Conservation (phyloP, 2,888 invertebrate genomes). For the Anoncus sp. region DNA sequence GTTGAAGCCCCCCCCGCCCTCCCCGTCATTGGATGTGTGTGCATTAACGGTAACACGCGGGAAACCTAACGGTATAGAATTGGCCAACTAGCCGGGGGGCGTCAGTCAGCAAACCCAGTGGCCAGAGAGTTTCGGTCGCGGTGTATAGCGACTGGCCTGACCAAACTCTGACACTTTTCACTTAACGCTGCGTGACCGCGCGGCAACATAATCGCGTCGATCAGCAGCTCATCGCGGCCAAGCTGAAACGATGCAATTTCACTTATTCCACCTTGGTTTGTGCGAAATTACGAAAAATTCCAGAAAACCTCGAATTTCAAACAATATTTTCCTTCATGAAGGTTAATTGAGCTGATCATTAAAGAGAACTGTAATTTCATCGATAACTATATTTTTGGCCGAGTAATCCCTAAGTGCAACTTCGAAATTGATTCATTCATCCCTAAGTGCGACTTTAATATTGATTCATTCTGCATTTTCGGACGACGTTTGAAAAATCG, state of each 20-base stretch:
- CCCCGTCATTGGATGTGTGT: conserved; percentile 29
- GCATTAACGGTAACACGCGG: conserved; percentile 38
- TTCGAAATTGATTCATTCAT: too few relatives aligned
- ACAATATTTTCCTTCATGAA: neutral
- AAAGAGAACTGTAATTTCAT: neutral
- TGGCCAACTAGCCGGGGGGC: conserved; percentile 31
- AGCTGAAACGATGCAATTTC: conserved; percentile 23
- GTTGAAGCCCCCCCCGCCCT: conserved; percentile 19
- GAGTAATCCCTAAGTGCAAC: too few relatives aligned
- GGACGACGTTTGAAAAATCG: too few relatives aligned
- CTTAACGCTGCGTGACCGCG: conserved; percentile 53
- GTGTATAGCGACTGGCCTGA: conserved; percentile 58
- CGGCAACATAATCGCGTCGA: conserved; percentile 47
- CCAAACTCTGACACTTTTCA: conserved; percentile 62
- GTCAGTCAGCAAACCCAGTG: conserved; percentile 37
- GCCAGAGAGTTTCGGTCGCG: conserved; percentile 8
- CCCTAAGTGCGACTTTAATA: too few relatives aligned
- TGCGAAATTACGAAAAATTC: neutral
- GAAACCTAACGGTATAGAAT: conserved; percentile 32
- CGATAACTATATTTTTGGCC: too few relatives aligned
- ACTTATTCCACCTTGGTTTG: neutral
- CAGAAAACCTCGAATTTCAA: neutral
- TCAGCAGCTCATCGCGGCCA: conserved; percentile 32
- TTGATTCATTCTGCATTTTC: too few relatives aligned
- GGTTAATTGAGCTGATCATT: neutral